Evolutionary conservation across 2,888 invertebrate species (phyloP).

Genomic region (Stegana nigrithorax): DNA sequence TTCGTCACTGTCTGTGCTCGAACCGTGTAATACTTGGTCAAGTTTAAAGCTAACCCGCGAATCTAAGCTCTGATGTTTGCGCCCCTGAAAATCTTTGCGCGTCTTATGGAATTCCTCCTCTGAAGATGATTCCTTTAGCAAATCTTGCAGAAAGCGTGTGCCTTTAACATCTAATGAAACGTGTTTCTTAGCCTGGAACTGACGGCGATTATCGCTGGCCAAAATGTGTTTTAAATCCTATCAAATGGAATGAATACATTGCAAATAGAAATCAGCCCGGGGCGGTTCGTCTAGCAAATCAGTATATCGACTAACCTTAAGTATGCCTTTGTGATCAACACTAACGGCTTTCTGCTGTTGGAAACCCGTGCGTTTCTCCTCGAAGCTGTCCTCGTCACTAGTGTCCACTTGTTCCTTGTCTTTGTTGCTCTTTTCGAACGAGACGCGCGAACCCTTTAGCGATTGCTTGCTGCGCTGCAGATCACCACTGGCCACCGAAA

Average conservation of each 20-base stretch:
- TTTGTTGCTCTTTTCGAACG: slow-evolving; percentile 56
- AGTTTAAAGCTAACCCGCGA: slow-evolving; percentile 68
- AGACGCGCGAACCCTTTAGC: slow-evolving; percentile 67
- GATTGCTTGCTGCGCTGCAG: slow-evolving; percentile 65
- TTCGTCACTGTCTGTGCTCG: slow-evolving; percentile 66
- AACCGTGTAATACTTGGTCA: slow-evolving; percentile 65
- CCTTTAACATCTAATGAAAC: slow-evolving; percentile 68
- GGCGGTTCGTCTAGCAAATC: too few species aligned
- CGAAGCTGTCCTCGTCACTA: slow-evolving; percentile 69
- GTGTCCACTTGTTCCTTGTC: slow-evolving; percentile 47
- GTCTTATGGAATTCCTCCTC: slow-evolving; percentile 68
- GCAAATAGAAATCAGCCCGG: too few species aligned
- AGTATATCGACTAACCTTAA: slow-evolving; percentile 61
- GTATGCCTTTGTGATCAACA: slow-evolving; percentile 68
- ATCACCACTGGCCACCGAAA: slow-evolving; percentile 49
- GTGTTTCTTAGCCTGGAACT: slow-evolving; percentile 69
- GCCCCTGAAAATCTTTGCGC: slow-evolving; percentile 67
- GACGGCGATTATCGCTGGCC: slow-evolving; percentile 66
- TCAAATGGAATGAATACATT: background rate
- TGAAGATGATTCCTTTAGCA: slow-evolving; percentile 68
- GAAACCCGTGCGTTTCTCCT: slow-evolving; percentile 66
- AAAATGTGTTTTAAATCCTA: slow-evolving; percentile 66
- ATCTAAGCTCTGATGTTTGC: slow-evolving; percentile 69
- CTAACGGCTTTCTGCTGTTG: slow-evolving; percentile 68
- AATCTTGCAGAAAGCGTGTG: slow-evolving; percentile 65